Evolutionary conservation across 2,113 vertebrate genomes (phyloP), one percentile per base, ranked within the genome.

Genomic region (Salvelinus alpinus): DNA sequence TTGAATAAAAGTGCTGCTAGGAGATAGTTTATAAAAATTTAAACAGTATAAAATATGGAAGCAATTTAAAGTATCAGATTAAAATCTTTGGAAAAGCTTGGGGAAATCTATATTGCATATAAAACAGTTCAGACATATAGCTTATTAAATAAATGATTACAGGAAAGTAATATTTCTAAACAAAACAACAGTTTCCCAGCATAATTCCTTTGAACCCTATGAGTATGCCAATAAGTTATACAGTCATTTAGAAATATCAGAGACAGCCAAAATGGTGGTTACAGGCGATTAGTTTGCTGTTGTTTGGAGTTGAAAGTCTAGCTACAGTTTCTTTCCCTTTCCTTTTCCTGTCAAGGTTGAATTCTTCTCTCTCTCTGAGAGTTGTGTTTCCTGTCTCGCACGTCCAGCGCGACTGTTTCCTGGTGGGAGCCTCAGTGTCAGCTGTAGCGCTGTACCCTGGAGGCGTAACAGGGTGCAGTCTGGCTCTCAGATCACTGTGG

Each of bases 11-110:
- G 80, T 44, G 82, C 88, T 90, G 74, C 77, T 22, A 89, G 86
- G 90, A 85, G 69, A 87, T 84, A 75, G 89, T 90, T 84, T 80
- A 92, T 92, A 79, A 91, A 90, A 86, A 67, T 83, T 90, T 90
- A 87, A 91, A 86, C 83, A 77, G 51, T 54, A 80, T 86, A 78
- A 80, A 62, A 87, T 87, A 82, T 83, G 79, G 71, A 83, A 80
- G 83, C 87, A 86, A 74, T 85, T 82, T 78, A 79, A 84, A 64
- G 60, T n/a, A 74, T 73, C 64, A 83, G 84, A 89, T 89, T 90
- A 83, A 86, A 87, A 82, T 83, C 84, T 78, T 85, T 64, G 54
- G 70, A 67, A 74, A 81, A 80, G 85, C 84, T 82, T 68, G 4
- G 66, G 73, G 77, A 87, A 84, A 84, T 85, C 77, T 70, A 85